A percentile compares a stretch with the other conserved stretches of the same genome.
These are phyloP conservation scores for Semnopithecus entellus DNA, from an alignment of 2,113 vertebrate genomes.

Conservation along the genomic window DNA sequence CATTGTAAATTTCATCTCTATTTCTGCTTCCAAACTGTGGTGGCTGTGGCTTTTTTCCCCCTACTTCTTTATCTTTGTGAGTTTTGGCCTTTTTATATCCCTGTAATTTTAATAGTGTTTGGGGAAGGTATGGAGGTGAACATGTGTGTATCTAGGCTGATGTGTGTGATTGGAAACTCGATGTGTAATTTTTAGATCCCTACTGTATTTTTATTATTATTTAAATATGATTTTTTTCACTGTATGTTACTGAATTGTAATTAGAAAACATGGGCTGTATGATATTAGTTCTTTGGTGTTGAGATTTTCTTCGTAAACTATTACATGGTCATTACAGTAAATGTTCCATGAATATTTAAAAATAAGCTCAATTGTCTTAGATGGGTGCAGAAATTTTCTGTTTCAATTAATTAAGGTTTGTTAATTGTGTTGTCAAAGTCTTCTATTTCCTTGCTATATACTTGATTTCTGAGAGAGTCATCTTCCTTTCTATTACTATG, in stretches of 20 bases:
- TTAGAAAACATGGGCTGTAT: not conserved
- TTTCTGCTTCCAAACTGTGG: not conserved
- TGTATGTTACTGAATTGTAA: not conserved
- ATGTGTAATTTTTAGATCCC: conserved; percentile 7
- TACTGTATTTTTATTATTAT: not conserved
- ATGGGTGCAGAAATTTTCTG: not conserved
- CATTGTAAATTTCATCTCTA: not conserved
- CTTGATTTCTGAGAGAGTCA: not conserved
- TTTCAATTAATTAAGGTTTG: not conserved
- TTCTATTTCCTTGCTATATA: not conserved
- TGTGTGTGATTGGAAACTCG: not conserved
- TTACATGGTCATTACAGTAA: not conserved
- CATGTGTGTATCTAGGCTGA: not conserved
- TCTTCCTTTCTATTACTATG: not conserved
- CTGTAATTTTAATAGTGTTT: not conserved
- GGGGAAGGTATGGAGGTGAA: not conserved
- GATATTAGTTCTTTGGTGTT: not conserved
- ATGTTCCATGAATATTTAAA: not conserved
- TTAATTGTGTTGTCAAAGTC: not conserved
- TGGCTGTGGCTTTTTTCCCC: not conserved
- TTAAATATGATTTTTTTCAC: not conserved
- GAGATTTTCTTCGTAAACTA: not conserved
- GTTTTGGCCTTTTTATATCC: not conserved
- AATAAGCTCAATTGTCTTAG: not conserved
- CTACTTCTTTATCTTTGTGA: not conserved